These are phyloP conservation scores for Cyanoderma ruficeps DNA, from an alignment of 2,113 vertebrate genomes.

Conservation along the genomic window DNA sequence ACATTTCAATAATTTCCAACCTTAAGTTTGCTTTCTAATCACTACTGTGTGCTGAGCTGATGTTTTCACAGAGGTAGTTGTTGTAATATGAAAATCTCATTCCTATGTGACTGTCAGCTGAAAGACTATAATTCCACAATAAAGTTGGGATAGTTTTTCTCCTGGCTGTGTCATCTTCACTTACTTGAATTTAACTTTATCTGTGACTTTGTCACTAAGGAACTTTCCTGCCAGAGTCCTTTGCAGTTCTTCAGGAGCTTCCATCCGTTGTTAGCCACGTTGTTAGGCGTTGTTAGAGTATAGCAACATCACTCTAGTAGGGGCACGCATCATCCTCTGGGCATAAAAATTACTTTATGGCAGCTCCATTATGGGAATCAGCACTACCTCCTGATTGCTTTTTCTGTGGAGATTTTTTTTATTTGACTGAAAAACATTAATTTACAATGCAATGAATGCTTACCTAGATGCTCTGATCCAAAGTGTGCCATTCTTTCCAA, in stretches of 20 bases:
- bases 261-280: neutral
- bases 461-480: constrained; percentile 1
- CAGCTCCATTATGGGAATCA: constrained; percentile 16
- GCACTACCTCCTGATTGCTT: constrained; percentile 3
- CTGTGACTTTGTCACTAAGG: neutral
- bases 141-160: neutral
- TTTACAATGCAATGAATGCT: neutral
- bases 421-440: constrained; percentile 6
- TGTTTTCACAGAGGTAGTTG: neutral
- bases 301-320: constrained; percentile 16
- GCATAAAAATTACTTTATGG: constrained; percentile 37
- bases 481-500: neutral
- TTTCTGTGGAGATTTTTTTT: neutral
- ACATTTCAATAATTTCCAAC: neutral
- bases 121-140: neutral
- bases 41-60: neutral
- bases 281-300: neutral
- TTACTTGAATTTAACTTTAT: neutral
- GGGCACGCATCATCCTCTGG: neutral
- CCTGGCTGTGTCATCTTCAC: neutral
- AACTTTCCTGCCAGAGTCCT: neutral
- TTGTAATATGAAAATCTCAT: neutral
- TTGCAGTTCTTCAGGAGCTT: constrained; percentile 27
- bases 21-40: neutral
- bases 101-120: neutral